Evolutionary conservation across 1,140 invertebrate genomes (phyloP).

Genomic region (Zaprionus nigranus): DNA sequence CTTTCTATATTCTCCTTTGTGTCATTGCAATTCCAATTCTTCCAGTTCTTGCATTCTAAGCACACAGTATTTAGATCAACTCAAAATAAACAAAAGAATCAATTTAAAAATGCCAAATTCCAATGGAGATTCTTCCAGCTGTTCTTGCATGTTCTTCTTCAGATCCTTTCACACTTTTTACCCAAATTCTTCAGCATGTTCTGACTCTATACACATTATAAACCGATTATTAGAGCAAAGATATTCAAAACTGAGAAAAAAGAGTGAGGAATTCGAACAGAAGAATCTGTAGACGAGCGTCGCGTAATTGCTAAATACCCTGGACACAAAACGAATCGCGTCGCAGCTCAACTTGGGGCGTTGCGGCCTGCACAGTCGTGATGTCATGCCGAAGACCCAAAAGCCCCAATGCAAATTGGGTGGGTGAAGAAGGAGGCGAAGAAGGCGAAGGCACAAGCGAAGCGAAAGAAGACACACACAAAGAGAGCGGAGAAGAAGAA

Average conservation of each 20-base stretch:
- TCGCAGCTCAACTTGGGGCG: not conserved
- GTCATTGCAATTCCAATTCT: too few species aligned
- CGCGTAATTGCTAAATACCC: slow-evolving; percentile 6
- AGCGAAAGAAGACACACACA: slow-evolving; percentile 11
- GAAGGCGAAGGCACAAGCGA: not conserved
- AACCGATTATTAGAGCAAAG: slow-evolving; percentile 3
- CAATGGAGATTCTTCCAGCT: not conserved
- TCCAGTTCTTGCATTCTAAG: too few species aligned
- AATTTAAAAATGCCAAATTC: not conserved
- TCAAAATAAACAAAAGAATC: too few species aligned
- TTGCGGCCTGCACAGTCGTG: slow-evolving; percentile 6
- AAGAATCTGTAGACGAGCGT: not conserved
- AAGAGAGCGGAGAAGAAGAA: slow-evolving; percentile 21
- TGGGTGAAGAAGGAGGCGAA: not conserved
- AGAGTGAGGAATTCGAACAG: not conserved
- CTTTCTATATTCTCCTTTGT: too few species aligned
- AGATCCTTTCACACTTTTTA: not conserved
- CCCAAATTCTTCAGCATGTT: not conserved
- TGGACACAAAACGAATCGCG: not conserved
- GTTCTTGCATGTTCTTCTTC: not conserved
- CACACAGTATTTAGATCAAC: too few species aligned
- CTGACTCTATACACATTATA: not conserved
- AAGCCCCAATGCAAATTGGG: slow-evolving; percentile 27
- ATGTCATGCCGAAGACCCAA: slow-evolving; percentile 20
- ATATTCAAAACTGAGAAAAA: not conserved